phyloP scores from a whole-genome alignment of 2,888 invertebrate genomes.

The Drosophila paranaensis region DNA sequence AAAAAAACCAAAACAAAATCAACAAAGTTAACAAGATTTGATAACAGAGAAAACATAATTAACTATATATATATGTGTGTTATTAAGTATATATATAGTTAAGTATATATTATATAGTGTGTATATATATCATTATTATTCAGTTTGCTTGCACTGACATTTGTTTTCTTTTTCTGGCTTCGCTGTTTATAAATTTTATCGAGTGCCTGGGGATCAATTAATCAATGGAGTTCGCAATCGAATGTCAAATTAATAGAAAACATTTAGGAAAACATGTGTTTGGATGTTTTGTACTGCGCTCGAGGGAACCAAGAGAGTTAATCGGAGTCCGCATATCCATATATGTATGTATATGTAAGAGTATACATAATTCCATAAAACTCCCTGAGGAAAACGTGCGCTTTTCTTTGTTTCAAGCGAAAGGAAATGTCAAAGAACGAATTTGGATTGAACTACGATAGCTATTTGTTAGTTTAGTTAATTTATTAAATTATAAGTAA shows the following conservation, averaged over 20 bases:
- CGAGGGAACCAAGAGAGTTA: conserved; percentile 19
- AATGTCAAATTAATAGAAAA: conserved; percentile 34
- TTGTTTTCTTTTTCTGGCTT: conserved; percentile 10
- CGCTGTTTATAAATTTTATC: conserved; percentile 38
- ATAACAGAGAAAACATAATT: conserved; percentile 2
- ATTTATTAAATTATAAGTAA: background rate
- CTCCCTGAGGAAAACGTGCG: conserved; percentile 1
- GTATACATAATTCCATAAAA: too few relatives aligned
- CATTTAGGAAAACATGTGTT: conserved; percentile 1
- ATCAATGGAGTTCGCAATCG: conserved; percentile 39
- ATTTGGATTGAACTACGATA: background rate
- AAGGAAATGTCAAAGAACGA: background rate
- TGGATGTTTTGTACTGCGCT: conserved; percentile 12
- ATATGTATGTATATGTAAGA: background rate
- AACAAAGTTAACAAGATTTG: background rate
- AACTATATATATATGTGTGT: background rate
- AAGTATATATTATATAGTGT: background rate
- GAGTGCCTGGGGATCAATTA: conserved; percentile 48
- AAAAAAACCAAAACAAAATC: conserved; percentile 13
- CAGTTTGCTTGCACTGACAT: background rate
- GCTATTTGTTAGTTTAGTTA: background rate
- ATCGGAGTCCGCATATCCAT: background rate
- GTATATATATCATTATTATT: background rate
- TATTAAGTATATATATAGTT: background rate
- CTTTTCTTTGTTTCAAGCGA: background rate